Evolutionary conservation across 1,140 invertebrate genomes (phyloP).

Genomic region (Aphelinus certus): DNA sequence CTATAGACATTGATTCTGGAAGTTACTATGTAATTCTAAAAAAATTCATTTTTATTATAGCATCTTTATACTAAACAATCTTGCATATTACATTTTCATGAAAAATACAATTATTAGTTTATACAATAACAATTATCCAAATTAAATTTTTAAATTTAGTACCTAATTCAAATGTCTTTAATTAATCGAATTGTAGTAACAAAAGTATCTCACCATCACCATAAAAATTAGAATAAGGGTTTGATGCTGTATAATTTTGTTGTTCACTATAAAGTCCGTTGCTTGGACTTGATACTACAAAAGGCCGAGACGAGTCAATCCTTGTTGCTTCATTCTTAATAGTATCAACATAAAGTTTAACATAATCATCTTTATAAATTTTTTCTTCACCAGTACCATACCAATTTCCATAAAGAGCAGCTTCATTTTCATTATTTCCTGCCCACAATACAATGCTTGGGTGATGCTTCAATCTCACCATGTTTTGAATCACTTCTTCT

Average conservation of each 20-base stretch:
- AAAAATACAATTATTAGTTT: conserved; percentile 10
- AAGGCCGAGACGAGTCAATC: conserved; percentile 74
- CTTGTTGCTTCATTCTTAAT: conserved; percentile 74
- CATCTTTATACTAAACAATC: neutral
- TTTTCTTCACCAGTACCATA: conserved; percentile 72
- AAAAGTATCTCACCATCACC: conserved; percentile 80
- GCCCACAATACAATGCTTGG: conserved; percentile 90
- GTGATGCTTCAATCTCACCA: conserved; percentile 86
- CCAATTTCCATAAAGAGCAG: conserved; percentile 86
- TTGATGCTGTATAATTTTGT: conserved; percentile 78
- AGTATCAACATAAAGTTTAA: conserved; percentile 85
- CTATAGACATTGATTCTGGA: too few species aligned
- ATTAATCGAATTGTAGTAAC: neutral
- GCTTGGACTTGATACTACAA: conserved; percentile 89
- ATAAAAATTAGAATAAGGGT: conserved; percentile 82
- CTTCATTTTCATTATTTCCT: conserved; percentile 99
- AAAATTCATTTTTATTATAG: too few species aligned
- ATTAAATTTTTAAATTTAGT: neutral
- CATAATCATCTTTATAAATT: conserved; percentile 83
- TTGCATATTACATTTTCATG: neutral
- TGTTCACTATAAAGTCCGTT: conserved; percentile 83
- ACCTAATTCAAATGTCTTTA: neutral
- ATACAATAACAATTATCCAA: conserved; percentile 25
- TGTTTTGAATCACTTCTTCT: conserved; percentile 85
- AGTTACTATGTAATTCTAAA: too few species aligned